Base-by-base conservation (phyloP, 2,113 vertebrate species). In the Leptocoma aspasia region DNA sequence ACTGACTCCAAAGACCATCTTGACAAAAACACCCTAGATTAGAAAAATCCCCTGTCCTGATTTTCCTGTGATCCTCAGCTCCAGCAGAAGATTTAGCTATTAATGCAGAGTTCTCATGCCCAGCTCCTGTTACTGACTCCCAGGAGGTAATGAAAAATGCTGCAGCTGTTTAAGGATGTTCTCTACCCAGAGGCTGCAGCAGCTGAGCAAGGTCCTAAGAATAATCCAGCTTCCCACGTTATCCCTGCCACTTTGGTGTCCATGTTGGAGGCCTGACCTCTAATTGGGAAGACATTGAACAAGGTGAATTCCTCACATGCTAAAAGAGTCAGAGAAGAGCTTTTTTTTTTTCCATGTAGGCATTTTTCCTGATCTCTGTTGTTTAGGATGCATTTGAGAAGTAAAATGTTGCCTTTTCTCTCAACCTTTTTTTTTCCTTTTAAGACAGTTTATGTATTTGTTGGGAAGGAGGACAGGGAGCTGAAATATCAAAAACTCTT, bases 31-130 rank as follows among this genome's bases (percentile, higher is more conserved):
- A 31, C 13, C 28, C 9, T 23, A 33, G 18, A 15, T 30, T 57
- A 42, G 50, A 52, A 85, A 76, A 87, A n/a, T 72, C 31, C 19
- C 23, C 15, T 57, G 5, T 78, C 56, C 27, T 68, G 24, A 39
- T 73, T 89, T 81, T 71, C 56, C 52, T 60, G 35, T 0, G 2
- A 59, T 71, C 53, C 53, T 75, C 21, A 35, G 3, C 30, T 82
- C 44, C 44, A 31, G 33, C 2, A 4, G 33, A 42, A 57, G 6
- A 44, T 1, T 52, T 15, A 5, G 1, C 15, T 30, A 1, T 52
- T 21, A n/a, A 79, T 23, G 13, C 33, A 65, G 59, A 85, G n/a
- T 7, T 82, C 41, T 82, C 44, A 4, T 14, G 41, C 71, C 59
- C 63, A 49, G 20, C 31, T 49, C 31, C 41, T 65, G 13, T 52